Conservation (phyloP, 1,140 invertebrate genomes). For the Caenorhabditis briggsae region DNA sequence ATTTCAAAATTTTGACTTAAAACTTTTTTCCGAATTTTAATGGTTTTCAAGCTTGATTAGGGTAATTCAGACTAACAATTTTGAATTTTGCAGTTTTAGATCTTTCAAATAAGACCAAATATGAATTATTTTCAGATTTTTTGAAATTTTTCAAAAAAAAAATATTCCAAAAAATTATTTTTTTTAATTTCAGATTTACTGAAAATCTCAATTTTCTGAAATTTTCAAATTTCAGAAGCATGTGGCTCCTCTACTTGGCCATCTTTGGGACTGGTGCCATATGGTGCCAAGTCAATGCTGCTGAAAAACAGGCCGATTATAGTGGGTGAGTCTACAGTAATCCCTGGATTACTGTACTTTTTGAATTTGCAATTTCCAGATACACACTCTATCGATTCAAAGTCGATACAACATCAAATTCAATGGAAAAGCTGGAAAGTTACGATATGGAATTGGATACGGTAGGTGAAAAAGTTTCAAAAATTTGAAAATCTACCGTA, state of each 20-base stretch:
- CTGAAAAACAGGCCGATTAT: slow-evolving; percentile 13
- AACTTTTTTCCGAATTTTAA: too few relatives aligned
- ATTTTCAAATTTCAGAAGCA: not conserved
- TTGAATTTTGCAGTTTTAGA: too few relatives aligned
- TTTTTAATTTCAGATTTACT: not conserved
- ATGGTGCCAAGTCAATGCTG: not conserved
- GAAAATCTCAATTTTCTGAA: not conserved
- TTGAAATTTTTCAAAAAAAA: not conserved
- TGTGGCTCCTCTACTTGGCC: not conserved
- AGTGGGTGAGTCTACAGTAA: not conserved
- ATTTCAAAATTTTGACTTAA: too few relatives aligned
- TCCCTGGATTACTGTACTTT: not conserved
- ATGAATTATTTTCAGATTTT: not conserved
- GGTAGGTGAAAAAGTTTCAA: not conserved
- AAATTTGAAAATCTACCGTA: not conserved
- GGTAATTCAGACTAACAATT: too few relatives aligned
- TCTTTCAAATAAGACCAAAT: too few relatives aligned
- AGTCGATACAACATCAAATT: slow-evolving; percentile 15
- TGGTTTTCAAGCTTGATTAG: too few relatives aligned
- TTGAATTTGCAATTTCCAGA: not conserved
- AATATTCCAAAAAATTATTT: not conserved
- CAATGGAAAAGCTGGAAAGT: slow-evolving; percentile 41
- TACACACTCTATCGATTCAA: slow-evolving; percentile 14
- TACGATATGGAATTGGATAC: slow-evolving; percentile 35
- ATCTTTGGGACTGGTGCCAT: not conserved